Evolutionary conservation across 2,113 vertebrate genomes (phyloP), one percentile per base, ranked within the genome.

Genomic region (Pyxicephalus adspersus): DNA sequence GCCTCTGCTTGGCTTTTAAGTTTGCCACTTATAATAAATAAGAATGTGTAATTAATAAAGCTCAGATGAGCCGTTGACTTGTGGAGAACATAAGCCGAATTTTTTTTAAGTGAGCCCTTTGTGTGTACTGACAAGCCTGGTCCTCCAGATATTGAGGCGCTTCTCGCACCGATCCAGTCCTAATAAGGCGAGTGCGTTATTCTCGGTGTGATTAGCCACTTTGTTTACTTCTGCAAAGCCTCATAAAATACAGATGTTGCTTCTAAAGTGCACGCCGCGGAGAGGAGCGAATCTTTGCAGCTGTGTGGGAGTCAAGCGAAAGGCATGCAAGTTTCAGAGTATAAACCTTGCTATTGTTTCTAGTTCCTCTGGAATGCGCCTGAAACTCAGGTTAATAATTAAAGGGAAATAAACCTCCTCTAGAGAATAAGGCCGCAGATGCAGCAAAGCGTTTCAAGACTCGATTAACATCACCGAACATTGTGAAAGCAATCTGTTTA

Each of bases 161-260:
- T n/a, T n/a, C 18, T 55, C 7, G 5, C 2, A 29, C 72, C 38
- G 38, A 54, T 7, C 25, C 20, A 55, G 25, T 45, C 68, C 68
- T 73, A 81, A 73, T 73, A 73, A 81, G 67, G 58, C 79, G 20
- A 23, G 55, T 38, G 20, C 26, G 15, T 9, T 22, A 17, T 71
- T 71, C 50, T 6, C 19, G 11, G 28, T 57, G 64, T 57, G 52
- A 67, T 64, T 38, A 75, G 22, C 64, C 16, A 6, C 28, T 45
- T 38, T 34, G 76, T 57, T 78, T 66, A 71, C 68, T 54, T 23
- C 0, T 28, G 51, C 29, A 28, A 13, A 55, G 15, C 26, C 66
- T 65, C 61, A 20, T 64, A 58, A 57, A 74, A 22, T 23, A 4
- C 78, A 73, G 78, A 52, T 73, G 68, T 52, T 52, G 2, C n/a